Conservation (phyloP, 1,140 invertebrate species). For the Pseudomyrmex cubaensis region DNA sequence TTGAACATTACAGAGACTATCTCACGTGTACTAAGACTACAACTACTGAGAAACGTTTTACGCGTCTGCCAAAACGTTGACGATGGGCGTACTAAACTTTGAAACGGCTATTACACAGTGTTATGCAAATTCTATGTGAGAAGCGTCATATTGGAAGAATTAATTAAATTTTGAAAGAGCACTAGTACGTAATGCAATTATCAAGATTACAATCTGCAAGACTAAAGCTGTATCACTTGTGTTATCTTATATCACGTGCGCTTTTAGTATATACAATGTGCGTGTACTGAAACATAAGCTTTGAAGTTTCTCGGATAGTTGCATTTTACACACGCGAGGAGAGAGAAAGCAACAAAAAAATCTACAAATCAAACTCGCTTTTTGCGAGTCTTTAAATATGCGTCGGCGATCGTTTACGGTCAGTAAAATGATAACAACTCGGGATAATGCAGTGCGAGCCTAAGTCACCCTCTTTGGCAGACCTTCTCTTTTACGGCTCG, state of each 20-base stretch:
- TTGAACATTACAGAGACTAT: background rate
- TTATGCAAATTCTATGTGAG: constrained; percentile 34
- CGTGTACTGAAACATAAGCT: background rate
- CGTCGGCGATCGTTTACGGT: constrained; percentile 72
- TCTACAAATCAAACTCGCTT: constrained; percentile 6
- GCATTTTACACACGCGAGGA: background rate
- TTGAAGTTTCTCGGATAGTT: background rate
- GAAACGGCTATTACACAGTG: background rate
- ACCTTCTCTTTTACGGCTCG: constrained; percentile 75
- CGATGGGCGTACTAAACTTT: background rate
- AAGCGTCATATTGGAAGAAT: background rate
- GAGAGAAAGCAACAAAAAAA: background rate
- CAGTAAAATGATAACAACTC: constrained; percentile 81
- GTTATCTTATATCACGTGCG: background rate
- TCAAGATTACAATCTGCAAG: constrained; percentile 13
- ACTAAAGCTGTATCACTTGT: background rate
- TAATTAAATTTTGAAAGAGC: constrained; percentile 45
- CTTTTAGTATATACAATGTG: background rate
- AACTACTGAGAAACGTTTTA: background rate
- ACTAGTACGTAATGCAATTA: constrained; percentile 9
- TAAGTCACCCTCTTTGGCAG: constrained; percentile 58
- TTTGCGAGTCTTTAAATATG: constrained; percentile 61
- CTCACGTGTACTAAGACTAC: background rate
- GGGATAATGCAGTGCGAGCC: constrained; percentile 61
- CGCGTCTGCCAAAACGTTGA: background rate